phyloP scores from a whole-genome alignment of 2,797 vertebrate species.

The Denticeps clupeoides region DNA sequence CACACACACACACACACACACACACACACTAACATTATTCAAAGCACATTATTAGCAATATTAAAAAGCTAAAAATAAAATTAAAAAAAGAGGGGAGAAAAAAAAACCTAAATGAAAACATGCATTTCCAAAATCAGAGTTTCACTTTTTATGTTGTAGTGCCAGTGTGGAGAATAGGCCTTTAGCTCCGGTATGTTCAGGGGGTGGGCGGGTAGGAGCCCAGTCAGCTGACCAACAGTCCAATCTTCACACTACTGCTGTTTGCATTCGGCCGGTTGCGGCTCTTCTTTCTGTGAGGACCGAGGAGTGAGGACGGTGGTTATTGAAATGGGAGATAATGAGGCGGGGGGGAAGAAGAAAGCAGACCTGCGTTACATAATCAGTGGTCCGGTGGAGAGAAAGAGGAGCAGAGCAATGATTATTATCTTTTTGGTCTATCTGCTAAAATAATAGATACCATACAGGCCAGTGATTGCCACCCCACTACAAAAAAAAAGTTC shows the following conservation, averaged over 20 bases:
- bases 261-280: constrained; percentile 93
- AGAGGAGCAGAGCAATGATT: background rate
- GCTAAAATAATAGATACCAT: too few species aligned
- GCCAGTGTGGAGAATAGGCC: constrained; percentile 58
- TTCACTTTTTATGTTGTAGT: constrained; percentile 62
- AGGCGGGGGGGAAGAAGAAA: background rate
- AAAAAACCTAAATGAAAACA: constrained; percentile 57
- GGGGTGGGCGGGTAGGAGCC: constrained; percentile 35
- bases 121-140: constrained; percentile 72
- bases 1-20: too few species aligned
- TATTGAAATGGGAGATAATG: background rate
- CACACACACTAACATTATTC: too few species aligned
- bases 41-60: too few species aligned
- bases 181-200: constrained; percentile 44
- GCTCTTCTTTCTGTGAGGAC: constrained; percentile 52
- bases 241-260: constrained; percentile 78
- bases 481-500: too few species aligned
- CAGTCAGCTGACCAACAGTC: constrained; percentile 47
- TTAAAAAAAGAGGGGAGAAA: constrained; percentile 6
- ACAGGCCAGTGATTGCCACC: too few species aligned
- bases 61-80: too few species aligned
- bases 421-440: too few species aligned
- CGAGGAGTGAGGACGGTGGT: background rate
- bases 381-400: background rate
- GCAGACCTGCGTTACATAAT: background rate